A percentile compares a stretch with the other conserved stretches of the same genome.
Conservation (phyloP, 2,888 invertebrate species). For the Hetaerina titia region DNA sequence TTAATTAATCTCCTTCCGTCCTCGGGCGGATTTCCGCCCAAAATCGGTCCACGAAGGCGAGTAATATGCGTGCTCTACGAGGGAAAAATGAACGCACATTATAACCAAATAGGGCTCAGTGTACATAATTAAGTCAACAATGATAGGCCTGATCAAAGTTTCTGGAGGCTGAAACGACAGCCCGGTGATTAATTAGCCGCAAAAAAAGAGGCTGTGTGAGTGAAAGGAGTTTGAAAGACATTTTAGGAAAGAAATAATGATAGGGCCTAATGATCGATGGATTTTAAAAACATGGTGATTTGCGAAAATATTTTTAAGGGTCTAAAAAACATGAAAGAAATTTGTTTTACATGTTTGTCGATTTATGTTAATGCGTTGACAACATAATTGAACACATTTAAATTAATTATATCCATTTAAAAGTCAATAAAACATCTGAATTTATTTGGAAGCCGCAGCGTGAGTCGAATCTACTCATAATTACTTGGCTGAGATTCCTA, state of each 20-base stretch:
- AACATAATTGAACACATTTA: no score
- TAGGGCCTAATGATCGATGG: no score
- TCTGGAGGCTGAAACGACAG: background rate
- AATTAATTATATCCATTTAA: no score
- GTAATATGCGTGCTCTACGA: background rate
- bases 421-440: no score
- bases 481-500: no score
- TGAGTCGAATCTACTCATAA: no score
- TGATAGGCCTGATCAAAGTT: background rate
- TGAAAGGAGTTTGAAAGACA: background rate
- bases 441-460: no score
- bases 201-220: background rate
- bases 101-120: background rate
- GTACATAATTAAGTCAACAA: background rate
- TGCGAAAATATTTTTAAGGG: no score
- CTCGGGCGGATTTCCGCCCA: background rate
- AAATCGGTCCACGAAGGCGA: background rate
- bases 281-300: no score
- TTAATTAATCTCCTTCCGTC: conserved; percentile 27
- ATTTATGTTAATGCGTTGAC: no score
- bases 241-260: background rate
- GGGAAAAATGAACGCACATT: background rate
- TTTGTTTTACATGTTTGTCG: no score
- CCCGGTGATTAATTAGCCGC: background rate
- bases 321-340: no score